These are phyloP conservation scores for Glaucidium brasilianum DNA, from an alignment of 2,113 vertebrate genomes.

Conservation along the genomic window DNA sequence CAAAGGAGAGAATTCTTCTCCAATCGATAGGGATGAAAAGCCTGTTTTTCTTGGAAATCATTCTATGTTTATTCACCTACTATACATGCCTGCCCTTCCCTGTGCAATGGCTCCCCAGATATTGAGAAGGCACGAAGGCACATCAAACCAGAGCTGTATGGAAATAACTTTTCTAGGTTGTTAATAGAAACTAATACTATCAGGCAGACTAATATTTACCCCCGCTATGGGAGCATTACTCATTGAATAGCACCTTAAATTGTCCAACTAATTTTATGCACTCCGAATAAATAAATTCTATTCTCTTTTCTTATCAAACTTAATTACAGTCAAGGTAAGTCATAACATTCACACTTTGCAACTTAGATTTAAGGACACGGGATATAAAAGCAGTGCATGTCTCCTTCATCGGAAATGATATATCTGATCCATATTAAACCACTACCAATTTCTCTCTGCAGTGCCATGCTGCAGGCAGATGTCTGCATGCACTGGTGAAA, in stretches of 20 bases:
- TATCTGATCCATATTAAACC: background rate
- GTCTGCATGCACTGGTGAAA: background rate
- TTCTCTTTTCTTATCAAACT: slow-evolving; percentile 61
- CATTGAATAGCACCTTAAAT: slow-evolving; percentile 47
- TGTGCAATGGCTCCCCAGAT: background rate
- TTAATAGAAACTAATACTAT: slow-evolving; percentile 21
- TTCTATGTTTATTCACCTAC: background rate
- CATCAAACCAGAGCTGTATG: slow-evolving; percentile 16
- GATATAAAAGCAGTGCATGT: slow-evolving; percentile 15
- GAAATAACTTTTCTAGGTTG: background rate
- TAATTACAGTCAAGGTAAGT: slow-evolving; percentile 48
- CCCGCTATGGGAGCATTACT: slow-evolving; percentile 22
- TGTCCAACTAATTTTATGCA: slow-evolving; percentile 50
- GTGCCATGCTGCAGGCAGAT: background rate
- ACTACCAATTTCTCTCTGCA: background rate
- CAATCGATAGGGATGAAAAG: background rate
- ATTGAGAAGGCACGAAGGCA: background rate
- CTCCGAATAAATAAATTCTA: slow-evolving; percentile 52
- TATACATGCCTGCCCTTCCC: background rate
- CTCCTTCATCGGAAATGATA: slow-evolving; percentile 16
- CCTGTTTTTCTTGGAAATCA: background rate
- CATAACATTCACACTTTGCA: background rate
- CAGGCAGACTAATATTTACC: slow-evolving; percentile 47
- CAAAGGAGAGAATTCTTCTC: background rate
- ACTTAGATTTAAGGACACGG: slow-evolving; percentile 35